phyloP scores from a whole-genome alignment of 2,888 invertebrate genomes.

The Ophioninae sp. region DNA sequence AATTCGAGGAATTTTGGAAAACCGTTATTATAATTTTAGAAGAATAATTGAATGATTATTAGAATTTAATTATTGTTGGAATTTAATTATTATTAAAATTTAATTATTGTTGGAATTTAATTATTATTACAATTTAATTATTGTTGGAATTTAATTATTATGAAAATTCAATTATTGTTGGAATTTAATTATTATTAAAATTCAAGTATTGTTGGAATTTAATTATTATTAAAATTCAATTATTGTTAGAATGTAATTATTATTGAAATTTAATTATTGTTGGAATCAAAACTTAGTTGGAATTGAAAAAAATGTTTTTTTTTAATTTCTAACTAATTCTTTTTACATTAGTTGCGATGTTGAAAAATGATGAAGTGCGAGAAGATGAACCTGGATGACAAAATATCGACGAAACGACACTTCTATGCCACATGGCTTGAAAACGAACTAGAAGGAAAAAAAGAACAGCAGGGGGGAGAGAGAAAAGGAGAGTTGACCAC shows the following conservation, averaged over 20 bases:
- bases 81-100: neutral
- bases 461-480: slow-evolving; percentile 8
- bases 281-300: too few species aligned
- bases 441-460: slow-evolving; percentile 2
- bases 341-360: slow-evolving; percentile 20
- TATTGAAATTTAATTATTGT: neutral
- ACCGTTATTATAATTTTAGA: neutral
- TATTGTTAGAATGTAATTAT: neutral
- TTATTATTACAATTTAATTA: neutral
- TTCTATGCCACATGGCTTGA: slow-evolving; percentile 20
- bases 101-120: neutral
- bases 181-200: neutral
- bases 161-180: neutral
- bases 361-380: slow-evolving; percentile 3
- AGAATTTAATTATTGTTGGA: neutral
- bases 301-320: neutral
- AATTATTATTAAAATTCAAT: neutral
- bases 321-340: neutral
- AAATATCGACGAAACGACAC: slow-evolving; percentile 30
- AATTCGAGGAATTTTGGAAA: too few species aligned
- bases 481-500: slow-evolving; percentile 19
- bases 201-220: neutral
- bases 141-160: neutral
- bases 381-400: slow-evolving; percentile 15
- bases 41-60: neutral